Base-by-base conservation (phyloP, 2,888 invertebrate genomes). In the Netelia virgata region DNA sequence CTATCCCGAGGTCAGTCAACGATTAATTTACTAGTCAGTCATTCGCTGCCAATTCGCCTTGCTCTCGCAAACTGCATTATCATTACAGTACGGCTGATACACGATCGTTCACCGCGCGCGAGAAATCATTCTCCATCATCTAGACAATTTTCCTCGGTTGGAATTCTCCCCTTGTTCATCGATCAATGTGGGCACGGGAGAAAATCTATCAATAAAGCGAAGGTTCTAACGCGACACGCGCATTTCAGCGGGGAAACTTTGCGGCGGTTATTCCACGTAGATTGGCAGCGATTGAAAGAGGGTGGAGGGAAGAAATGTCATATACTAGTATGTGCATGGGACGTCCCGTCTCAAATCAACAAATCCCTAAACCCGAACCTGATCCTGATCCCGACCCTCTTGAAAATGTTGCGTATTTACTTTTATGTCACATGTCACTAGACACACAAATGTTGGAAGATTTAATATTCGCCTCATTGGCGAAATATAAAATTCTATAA, bases 131-230 rank as follows among this genome's bases (percentile, higher is more conserved):
- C 66, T 72, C 50, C 20, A 68, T 82, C 77, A 77, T 77, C 41
- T 23, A 47, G 53, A 68, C 77, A 82, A 76, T 72, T 61, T 77
- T 73, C 55, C 59, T 28, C 64, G 18, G 59, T 59, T 53, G 77
- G 72, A 66, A 57, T 82, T 76, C 66, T 63, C 43, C 66, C n/a
- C 20, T 6, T 20, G 53, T 77, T 43, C 72, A 73, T 82, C 82
- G 73, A 66, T 82, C 66, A 82, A 59, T 59, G 16, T 53, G 14
- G 64, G 66, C 36, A 59, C 66, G 47, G 28, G 47, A 41, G 63
- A 64, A 63, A 82, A 82, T 66, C 82, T 82, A 77, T 82, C 82
- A 77, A 82, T 77, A 82, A 75, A 53, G 20, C 8, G 66, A 41
- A 50, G 59, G 50, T 68, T 14, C 64, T 18, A 23, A 20, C 14